Base-by-base conservation (phyloP, 2,113 vertebrate genomes). In the Pachycephala philippinensis region DNA sequence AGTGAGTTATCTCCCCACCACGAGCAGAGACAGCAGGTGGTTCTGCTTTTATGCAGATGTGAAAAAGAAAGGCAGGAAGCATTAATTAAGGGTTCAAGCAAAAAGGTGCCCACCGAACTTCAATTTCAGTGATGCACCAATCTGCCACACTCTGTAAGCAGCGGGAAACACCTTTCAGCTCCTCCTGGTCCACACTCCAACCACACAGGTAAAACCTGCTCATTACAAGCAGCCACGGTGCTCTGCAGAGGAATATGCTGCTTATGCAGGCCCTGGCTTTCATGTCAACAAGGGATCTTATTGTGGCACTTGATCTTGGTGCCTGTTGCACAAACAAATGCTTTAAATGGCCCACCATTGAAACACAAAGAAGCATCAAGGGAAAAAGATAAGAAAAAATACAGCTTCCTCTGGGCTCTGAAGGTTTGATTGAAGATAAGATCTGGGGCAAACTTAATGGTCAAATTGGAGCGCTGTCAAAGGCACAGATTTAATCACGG, bases 321-420 rank as follows among this genome's bases (percentile, higher is more conserved):
- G 91, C 65, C 69, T 53, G 74, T 40, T 84, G 94, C 81, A 91
- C 87, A 91, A 91, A 86, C 60, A 95, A 91, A 49, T 22, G 81
- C 49, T 94, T 91, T 68, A 84, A 91, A 89, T 35, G 61, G 61
- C 71, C 40, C 35, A 31, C 72, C 35, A 15, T 9, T 42, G 65
- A 59, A 89, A 78, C 61, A 92, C 33, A 60, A 82, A 87, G 84
- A n/a, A 89, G 40, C 3, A 1, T 11, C 60, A 27, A 74, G 42
- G n/a, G 68, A n/a, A 39, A 71, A 89, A 86, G 57, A 37, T 53
- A 84, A 56, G 64, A 60, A 87, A 71, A 75, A 90, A 63, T 3
- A 37, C 18, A 35, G 35, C 28, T 82, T 93, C 64, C 56, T 42
- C 53, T 50, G 65, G 77, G 45, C 23, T 78, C 42, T 79, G 63